These are phyloP conservation scores for Melierax canorus DNA, from an alignment of 2,113 vertebrate species.

Conservation along the genomic window DNA sequence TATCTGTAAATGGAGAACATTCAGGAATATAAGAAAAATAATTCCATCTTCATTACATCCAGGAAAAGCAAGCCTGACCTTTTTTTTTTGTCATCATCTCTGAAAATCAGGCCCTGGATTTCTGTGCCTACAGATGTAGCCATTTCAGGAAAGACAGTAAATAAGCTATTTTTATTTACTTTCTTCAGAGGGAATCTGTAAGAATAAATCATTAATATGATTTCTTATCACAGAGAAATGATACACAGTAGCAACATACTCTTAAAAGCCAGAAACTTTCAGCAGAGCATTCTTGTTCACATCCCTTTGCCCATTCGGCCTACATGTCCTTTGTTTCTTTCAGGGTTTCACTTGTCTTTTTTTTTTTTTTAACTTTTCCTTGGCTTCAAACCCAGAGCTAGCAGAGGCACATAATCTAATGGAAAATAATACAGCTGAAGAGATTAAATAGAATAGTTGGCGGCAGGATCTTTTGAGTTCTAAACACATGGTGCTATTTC, in stretches of 20 bases:
- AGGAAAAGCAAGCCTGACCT: neutral
- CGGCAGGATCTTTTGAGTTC: neutral
- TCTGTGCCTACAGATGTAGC: neutral
- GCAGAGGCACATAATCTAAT: neutral
- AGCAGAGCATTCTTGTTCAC: neutral
- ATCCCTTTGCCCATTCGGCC: neutral
- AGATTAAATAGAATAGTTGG: neutral
- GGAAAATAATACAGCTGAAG: neutral
- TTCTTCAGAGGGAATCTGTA: neutral
- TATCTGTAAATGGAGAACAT: neutral
- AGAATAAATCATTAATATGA: neutral
- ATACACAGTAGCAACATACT: neutral
- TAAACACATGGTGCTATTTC: neutral
- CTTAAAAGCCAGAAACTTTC: neutral
- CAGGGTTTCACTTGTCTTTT: neutral
- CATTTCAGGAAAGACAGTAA: neutral
- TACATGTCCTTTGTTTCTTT: neutral
- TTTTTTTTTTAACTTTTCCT: neutral
- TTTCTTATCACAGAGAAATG: neutral
- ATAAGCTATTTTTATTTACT: neutral
- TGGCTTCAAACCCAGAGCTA: neutral
- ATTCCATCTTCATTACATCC: neutral
- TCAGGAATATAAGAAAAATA: neutral
- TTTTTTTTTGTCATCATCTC: neutral
- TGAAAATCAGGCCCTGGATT: neutral